Evolutionary conservation across 2,797 vertebrate species (phyloP).

Genomic region (Bovichtus variegatus): DNA sequence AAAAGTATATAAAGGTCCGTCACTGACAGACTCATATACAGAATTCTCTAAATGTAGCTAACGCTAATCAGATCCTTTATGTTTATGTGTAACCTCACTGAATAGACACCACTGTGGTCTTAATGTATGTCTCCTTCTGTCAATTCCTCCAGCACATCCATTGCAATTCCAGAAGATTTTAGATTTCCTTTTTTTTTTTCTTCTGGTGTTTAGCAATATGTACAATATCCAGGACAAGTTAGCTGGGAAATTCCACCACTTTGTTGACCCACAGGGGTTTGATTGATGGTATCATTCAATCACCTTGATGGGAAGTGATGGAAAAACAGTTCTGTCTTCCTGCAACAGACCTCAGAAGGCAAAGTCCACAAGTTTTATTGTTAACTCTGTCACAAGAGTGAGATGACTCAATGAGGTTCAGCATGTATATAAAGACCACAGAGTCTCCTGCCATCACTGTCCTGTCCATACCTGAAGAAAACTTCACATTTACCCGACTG

Average conservation of each 20-base stretch:
- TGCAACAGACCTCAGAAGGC: background rate
- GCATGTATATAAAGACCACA: slow-evolving; percentile 19
- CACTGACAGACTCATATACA: too few relatives aligned
- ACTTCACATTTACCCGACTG: background rate
- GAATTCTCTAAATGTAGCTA: too few relatives aligned
- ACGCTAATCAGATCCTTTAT: too few relatives aligned
- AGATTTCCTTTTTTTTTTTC: background rate
- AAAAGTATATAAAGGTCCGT: too few relatives aligned
- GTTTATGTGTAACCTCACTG: too few relatives aligned
- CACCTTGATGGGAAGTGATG: background rate
- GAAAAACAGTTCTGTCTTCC: background rate
- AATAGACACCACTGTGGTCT: background rate
- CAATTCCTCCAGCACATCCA: background rate
- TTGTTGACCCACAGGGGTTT: background rate
- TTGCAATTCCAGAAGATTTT: background rate
- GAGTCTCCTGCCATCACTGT: slow-evolving; percentile 1
- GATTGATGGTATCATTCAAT: background rate
- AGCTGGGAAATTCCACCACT: background rate
- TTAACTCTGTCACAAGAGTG: background rate
- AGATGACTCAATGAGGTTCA: background rate
- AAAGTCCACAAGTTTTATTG: slow-evolving; percentile 23
- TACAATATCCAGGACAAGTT: background rate
- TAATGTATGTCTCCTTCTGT: background rate
- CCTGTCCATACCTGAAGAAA: background rate
- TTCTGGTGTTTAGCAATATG: background rate